phyloP scores from a whole-genome alignment of 2,113 vertebrate species.

The Leuciscus idus region DNA sequence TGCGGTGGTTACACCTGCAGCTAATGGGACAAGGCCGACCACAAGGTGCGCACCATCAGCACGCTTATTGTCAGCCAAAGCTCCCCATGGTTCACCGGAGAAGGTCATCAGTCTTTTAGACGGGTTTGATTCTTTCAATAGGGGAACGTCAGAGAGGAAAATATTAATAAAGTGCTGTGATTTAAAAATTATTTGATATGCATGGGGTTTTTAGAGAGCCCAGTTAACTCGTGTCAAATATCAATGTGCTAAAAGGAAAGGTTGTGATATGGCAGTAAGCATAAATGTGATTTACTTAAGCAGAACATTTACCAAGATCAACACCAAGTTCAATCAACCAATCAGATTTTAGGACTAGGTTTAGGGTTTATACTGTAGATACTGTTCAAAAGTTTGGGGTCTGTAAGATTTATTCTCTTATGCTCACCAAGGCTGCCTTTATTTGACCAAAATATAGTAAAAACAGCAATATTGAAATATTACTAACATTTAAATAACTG shows the following conservation, averaged over 20 bases:
- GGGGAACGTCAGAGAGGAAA: neutral
- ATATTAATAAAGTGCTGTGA: conserved; percentile 18
- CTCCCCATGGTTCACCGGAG: conserved; percentile 26
- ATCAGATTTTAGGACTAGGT: neutral
- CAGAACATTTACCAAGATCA: neutral
- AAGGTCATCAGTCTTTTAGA: conserved; percentile 51
- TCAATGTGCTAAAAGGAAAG: neutral
- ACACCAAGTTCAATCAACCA: neutral
- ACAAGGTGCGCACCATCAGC: conserved; percentile 35
- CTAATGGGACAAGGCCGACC: conserved; percentile 33
- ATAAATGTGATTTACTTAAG: neutral
- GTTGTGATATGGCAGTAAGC: neutral
- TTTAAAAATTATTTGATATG: conserved; percentile 9
- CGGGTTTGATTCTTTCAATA: neutral
- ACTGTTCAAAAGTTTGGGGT: too few species aligned
- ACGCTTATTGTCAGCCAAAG: conserved; percentile 19
- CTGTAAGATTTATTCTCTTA: too few species aligned
- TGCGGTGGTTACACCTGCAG: conserved; percentile 51
- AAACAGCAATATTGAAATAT: too few species aligned
- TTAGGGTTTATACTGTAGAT: neutral
- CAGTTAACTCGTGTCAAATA: neutral
- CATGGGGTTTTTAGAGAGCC: neutral
- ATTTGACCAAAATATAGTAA: too few species aligned
- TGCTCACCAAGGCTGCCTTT: too few species aligned
- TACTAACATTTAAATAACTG: too few species aligned